phyloP scores from a whole-genome alignment of 2,888 invertebrate species.

The Aphodius granarius region DNA sequence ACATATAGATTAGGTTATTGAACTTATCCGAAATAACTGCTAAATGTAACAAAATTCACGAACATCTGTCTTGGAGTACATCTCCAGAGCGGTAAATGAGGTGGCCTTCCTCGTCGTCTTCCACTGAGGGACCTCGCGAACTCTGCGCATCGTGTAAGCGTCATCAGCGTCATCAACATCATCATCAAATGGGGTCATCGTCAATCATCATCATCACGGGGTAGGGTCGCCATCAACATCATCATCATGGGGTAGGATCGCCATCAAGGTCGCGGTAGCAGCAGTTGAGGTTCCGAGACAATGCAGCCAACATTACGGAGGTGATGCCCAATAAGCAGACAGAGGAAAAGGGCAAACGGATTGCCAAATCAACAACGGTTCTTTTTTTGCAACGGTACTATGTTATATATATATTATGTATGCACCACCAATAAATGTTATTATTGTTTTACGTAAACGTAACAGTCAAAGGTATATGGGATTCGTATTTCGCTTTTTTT shows the following conservation, averaged over 20 bases:
- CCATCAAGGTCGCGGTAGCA: constrained; percentile 20
- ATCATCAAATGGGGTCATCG: constrained; percentile 51
- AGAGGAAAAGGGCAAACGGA: constrained; percentile 66
- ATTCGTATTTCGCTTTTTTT: neutral
- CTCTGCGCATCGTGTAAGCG: constrained; percentile 61
- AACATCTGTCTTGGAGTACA: constrained; percentile 99
- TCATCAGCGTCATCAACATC: constrained; percentile 43
- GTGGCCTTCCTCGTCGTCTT: constrained; percentile 99
- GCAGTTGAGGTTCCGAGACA: constrained; percentile 60
- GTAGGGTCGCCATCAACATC: constrained; percentile 48
- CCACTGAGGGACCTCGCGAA: constrained; percentile 89
- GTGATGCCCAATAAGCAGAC: constrained; percentile 65
- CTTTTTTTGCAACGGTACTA: neutral
- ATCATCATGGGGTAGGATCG: constrained; percentile 31
- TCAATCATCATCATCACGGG: constrained; percentile 58
- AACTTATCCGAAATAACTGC: constrained; percentile 48
- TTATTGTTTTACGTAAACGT: constrained; percentile 3
- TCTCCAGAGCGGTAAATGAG: constrained; percentile 99
- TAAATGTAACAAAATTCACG: constrained; percentile 71
- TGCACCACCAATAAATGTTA: neutral
- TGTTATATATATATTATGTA: no score
- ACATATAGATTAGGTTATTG: constrained; percentile 27
- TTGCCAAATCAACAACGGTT: constrained; percentile 63
- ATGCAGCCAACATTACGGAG: constrained; percentile 57
- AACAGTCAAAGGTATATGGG: constrained; percentile 3